phyloP scores from a whole-genome alignment of 2,888 invertebrate genomes.

The Podotricha telesiphe region DNA sequence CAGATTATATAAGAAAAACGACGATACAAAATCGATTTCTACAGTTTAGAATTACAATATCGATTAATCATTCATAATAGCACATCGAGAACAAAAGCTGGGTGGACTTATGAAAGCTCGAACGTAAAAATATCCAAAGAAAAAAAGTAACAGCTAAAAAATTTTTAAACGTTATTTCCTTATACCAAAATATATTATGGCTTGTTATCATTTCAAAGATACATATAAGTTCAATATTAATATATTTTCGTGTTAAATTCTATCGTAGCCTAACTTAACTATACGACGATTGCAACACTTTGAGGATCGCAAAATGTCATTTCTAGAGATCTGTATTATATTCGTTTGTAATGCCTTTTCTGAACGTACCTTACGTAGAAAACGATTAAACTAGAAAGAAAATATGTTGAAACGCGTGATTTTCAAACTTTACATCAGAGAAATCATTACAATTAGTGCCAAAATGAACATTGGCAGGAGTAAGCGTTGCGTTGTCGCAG shows the following conservation, averaged over 20 bases:
- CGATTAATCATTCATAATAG: conserved; percentile 25
- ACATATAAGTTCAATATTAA: conserved; percentile 70
- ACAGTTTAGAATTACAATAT: conserved; percentile 5
- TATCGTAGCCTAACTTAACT: conserved; percentile 74
- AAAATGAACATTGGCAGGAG: conserved; percentile 68
- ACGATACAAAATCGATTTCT: conserved; percentile 14
- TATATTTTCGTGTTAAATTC: conserved; percentile 70
- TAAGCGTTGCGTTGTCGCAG: conserved; percentile 48
- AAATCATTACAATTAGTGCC: conserved; percentile 38
- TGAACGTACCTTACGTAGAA: conserved; percentile 37
- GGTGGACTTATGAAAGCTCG: conserved; percentile 54
- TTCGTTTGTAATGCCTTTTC: conserved; percentile 65
- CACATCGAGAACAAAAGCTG: conserved; percentile 49
- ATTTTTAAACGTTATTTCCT: conserved; percentile 67
- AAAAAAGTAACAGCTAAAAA: conserved; percentile 64
- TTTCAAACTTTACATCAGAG: background rate
- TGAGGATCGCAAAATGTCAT: conserved; percentile 75
- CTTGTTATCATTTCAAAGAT: conserved; percentile 79
- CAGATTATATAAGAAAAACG: background rate
- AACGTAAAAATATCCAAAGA: conserved; percentile 48
- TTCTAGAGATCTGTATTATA: conserved; percentile 70
- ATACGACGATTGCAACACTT: conserved; percentile 78
- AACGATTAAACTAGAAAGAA: conserved; percentile 1
- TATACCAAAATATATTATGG: conserved; percentile 84
- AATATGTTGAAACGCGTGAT: background rate